phyloP scores from a whole-genome alignment of 35 echinoderm and acorn worm species.

The Eucidaris tribuloides region DNA sequence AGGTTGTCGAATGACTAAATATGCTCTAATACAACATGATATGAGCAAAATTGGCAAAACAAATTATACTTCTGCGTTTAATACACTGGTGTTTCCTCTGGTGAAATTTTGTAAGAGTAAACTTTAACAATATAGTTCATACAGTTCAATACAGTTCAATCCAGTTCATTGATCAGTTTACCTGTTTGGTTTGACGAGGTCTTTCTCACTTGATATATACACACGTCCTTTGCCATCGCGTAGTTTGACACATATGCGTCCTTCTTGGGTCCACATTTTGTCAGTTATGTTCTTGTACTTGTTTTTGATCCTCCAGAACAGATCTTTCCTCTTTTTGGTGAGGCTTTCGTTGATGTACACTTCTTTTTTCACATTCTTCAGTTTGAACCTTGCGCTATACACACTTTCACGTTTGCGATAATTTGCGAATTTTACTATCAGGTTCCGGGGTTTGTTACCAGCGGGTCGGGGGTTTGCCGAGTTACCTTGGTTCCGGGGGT shows the following conservation, averaged over 20 bases:
- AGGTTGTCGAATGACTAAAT: too few species aligned
- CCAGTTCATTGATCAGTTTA: too few species aligned
- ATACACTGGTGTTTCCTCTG: too few species aligned
- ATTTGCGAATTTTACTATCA: background rate
- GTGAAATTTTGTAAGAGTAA: too few species aligned
- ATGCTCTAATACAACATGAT: too few species aligned
- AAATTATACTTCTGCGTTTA: too few species aligned
- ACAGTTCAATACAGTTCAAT: too few species aligned
- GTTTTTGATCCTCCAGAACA: background rate
- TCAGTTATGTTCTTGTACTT: slow-evolving; percentile 4
- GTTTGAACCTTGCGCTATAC: slow-evolving; percentile 12
- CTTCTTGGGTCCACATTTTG: slow-evolving; percentile 11
- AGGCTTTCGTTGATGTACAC: slow-evolving; percentile 18
- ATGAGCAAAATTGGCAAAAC: too few species aligned
- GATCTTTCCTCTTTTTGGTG: slow-evolving; percentile 11
- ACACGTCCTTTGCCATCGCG: background rate
- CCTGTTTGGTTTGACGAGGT: background rate
- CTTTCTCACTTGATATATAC: background rate
- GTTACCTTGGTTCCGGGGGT: background rate
- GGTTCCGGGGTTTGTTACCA: background rate
- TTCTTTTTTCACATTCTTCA: background rate
- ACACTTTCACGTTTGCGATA: background rate
- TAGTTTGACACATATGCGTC: slow-evolving; percentile 2
- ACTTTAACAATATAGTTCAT: too few species aligned
- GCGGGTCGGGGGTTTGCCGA: background rate